Evolutionary conservation across 2,113 vertebrate species (phyloP).

Genomic region (Indri indri): DNA sequence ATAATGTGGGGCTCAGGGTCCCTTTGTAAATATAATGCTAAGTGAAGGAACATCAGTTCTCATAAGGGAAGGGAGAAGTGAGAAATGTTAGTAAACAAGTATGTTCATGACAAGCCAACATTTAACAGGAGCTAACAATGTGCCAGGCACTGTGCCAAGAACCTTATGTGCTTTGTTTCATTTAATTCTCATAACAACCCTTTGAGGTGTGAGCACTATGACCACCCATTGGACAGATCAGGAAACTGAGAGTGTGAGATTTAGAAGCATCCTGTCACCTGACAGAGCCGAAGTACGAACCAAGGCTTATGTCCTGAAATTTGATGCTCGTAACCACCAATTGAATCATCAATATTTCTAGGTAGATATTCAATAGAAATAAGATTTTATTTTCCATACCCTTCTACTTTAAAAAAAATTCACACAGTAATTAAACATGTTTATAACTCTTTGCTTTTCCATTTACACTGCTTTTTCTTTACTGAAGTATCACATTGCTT

Average conservation of each 20-base stretch:
- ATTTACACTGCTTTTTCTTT: not conserved
- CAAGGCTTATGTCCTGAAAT: too few species aligned
- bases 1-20: not conserved
- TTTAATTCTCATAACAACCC: not conserved
- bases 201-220: not conserved
- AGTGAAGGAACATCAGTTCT: not conserved
- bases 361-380: not conserved
- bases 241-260: not conserved
- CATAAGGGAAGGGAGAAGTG: not conserved
- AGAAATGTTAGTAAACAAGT: not conserved
- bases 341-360: not conserved
- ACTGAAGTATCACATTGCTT: constrained; percentile 2
- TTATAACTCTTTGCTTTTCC: not conserved
- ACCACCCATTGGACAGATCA: not conserved
- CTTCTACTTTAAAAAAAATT: not conserved
- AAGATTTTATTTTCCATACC: not conserved
- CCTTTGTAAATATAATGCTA: not conserved
- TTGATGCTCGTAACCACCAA: not conserved
- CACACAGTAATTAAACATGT: not conserved
- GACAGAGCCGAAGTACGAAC: fast-evolving
- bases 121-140: not conserved
- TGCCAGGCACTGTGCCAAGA: not conserved
- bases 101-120: not conserved
- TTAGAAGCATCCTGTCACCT: not conserved
- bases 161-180: not conserved